Evolutionary conservation across 92 coral and sea anemone species (phyloP).

Genomic region (Zoanthus sansibaricus): DNA sequence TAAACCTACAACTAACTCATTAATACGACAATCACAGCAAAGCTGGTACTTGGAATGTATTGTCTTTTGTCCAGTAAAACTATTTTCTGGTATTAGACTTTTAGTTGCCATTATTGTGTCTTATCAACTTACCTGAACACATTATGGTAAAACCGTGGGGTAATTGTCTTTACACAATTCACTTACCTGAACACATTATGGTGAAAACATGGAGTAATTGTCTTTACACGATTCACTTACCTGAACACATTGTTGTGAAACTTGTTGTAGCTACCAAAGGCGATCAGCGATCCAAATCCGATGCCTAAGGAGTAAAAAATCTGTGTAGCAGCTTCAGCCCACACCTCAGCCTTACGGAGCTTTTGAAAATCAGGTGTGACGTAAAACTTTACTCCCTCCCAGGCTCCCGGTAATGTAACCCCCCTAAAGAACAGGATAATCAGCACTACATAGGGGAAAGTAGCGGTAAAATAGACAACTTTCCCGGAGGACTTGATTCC

Average conservation of each 20-base stretch:
- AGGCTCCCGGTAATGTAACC: constrained; percentile 93
- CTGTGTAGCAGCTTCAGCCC: constrained; percentile 99
- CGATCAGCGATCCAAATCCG: constrained; percentile 97
- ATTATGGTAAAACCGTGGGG: constrained; percentile 63
- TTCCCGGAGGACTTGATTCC: constrained; percentile 99
- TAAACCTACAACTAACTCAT: too few species aligned
- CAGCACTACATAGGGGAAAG: constrained; percentile 95
- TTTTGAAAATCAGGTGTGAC: constrained; percentile 91
- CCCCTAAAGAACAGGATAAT: constrained; percentile 91
- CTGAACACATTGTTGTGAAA: constrained; percentile 95
- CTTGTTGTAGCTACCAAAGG: constrained; percentile 96
- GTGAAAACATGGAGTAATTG: neutral
- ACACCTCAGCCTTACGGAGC: constrained; percentile 90
- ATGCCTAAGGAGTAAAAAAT: constrained; percentile 98
- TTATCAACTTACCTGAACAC: constrained; percentile 82
- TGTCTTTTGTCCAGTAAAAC: too few species aligned
- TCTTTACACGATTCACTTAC: constrained; percentile 54
- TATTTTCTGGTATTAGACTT: too few species aligned
- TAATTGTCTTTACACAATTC: neutral
- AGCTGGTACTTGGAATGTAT: too few species aligned
- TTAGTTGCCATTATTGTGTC: neutral
- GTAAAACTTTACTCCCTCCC: constrained; percentile 88
- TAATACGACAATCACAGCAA: too few species aligned
- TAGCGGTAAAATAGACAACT: constrained; percentile 99
- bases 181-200: constrained; percentile 94